Base-by-base conservation (phyloP, 2,113 vertebrate genomes). In the Albula glossodonta region DNA sequence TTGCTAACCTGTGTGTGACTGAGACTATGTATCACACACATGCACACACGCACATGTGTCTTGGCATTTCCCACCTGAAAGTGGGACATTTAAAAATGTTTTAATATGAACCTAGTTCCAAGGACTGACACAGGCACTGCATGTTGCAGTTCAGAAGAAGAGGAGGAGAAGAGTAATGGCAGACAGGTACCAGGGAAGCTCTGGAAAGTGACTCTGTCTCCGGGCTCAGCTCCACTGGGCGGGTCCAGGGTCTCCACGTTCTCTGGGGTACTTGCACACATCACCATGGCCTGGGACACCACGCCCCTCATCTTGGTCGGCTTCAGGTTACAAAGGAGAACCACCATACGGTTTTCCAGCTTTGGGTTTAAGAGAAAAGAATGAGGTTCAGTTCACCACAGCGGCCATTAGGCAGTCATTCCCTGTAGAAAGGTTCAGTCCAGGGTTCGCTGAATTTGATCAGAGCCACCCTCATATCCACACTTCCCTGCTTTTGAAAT, bases 311-410 rank as follows among this genome's bases (percentile, higher is more conserved):
- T 97, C 92, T 97, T 98, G 3, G 95, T 96, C 86, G 98, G 96
- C 93, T 97, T 98, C 91, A 98, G 92, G 90, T 99, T 99, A 90
- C 98, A 99, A 81, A 99, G 94, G 22, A 99, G 94, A 89, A 99
- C 49, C 0, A 94, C 97, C 97, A 99, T 96, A 31, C 96, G 96
- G 92, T 98, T 98, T 92, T 99, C 97, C 96, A 99, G 97, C 98
- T 99, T 92, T 49, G 90, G 1, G 11, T 81, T 1, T 31, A 78
- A 91, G 63, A 56, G 51, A 5, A 31, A n/a, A 78, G 25, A 57
- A 85, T n/a, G 57, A 8, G 0, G 51, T 70, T 82, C 31, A 6
- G 10, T 31, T 19, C 9, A 74, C 10, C 22, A 22, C 22, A 31
- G 15, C 0, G 41, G 13, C 4, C 13, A 79, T 52, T 4, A 85